Evolutionary conservation across 2,888 invertebrate genomes (phyloP), one percentile per base, ranked within the genome.

Genomic region (Polymixis flavicincta): DNA sequence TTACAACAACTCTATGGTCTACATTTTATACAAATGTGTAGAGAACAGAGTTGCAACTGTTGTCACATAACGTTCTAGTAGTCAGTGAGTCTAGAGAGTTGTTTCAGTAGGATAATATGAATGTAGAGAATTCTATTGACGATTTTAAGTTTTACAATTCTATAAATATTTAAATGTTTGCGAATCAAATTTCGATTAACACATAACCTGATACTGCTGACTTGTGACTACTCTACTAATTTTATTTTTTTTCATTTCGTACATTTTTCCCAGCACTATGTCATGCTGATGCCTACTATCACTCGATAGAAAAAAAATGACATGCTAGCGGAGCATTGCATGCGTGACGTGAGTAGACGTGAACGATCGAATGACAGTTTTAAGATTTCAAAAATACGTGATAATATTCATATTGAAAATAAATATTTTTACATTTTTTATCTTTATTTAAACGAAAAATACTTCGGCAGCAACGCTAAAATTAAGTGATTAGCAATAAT

Each of bases 321-420:
- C 80, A 82, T 85, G 80, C 73, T 73, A 84, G 78, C 84, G 71
- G 63, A 84, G 86, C 87, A 89, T 89, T 88, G 83, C 89, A 88
- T 89, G 89, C 88, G 90, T 92, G 92, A 92, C 92, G 90, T 91
- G 91, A 91, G 89, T 92, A 92, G 90, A 93, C 92, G 94, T 95
- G 94, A 95, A 94, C 93, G 89, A 93, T 93, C 92, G 93, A 93
- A 95, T 96, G 96, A 96, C 95, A 95, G 93, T 92, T 94, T 93
- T 89, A 92, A 91, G 92, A 92, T 92, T 93, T 93, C 91, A 92
- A 94, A 94, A 91, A 90, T 93, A 92, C 94, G 91, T 93, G 92
- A 88, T 93, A 90, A 90, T 92, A 93, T 92, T 94, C 89, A 88
- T 94, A 90, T 89, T 91, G 87, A 89, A 85, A 90, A 89, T 91